Conservation (phyloP, 2,113 vertebrate genomes). For the Cygnus buccinator region DNA sequence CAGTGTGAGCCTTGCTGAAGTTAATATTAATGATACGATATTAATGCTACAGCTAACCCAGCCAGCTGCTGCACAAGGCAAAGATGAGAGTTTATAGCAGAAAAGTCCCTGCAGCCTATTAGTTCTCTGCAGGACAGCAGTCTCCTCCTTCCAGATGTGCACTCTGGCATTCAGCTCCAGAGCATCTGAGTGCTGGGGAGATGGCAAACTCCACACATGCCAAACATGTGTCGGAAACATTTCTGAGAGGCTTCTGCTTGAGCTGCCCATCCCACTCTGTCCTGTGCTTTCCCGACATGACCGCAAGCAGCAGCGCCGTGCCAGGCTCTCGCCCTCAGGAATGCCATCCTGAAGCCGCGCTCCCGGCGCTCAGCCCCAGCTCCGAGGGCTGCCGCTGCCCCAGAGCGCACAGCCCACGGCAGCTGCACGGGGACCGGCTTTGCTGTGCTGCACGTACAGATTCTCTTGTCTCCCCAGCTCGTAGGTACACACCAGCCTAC, state of each 20-base stretch:
- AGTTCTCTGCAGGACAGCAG: not conserved
- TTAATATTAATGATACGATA: slow-evolving; percentile 45
- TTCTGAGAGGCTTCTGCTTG: not conserved
- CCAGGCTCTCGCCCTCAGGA: not conserved
- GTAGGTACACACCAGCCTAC: fast-evolving
- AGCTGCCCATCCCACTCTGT: not conserved
- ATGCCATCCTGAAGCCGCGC: not conserved
- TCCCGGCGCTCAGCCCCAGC: not conserved
- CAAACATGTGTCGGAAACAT: not conserved
- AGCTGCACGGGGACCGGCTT: not conserved
- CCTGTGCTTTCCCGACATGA: not conserved
- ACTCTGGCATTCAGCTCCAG: not conserved
- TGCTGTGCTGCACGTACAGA: not conserved
- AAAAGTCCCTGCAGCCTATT: slow-evolving; percentile 10
- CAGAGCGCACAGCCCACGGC: not conserved
- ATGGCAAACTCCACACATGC: not conserved
- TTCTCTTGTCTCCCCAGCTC: not conserved
- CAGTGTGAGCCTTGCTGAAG: not conserved
- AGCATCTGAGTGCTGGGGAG: not conserved
- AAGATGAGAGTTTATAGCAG: not conserved
- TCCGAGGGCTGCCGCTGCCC: not conserved
- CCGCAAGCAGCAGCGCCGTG: not conserved
- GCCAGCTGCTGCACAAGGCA: not conserved
- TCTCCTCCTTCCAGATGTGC: slow-evolving; percentile 26
- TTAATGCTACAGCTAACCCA: not conserved